These are phyloP conservation scores for Drosophila gunungcola DNA, from an alignment of 1,140 invertebrate genomes.

Conservation along the genomic window DNA sequence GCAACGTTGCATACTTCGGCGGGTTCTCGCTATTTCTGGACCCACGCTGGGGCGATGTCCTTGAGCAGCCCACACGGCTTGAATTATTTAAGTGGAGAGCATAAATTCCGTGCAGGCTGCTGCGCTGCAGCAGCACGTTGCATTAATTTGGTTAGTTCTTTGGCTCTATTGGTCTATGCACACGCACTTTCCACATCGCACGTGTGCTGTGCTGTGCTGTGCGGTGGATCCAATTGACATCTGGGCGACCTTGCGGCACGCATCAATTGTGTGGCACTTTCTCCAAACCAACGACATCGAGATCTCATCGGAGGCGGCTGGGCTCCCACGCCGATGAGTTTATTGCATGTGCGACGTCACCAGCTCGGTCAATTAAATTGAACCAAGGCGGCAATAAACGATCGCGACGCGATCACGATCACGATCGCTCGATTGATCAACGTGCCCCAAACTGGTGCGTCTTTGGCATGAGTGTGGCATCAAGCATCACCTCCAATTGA, in stretches of 20 bases:
- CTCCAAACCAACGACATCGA: conserved; percentile 32
- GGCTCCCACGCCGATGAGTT: conserved; percentile 57
- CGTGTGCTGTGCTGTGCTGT: too few species aligned
- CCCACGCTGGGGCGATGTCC: conserved; percentile 13
- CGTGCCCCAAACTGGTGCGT: conserved; percentile 31
- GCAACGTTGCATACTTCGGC: conserved; percentile 19
- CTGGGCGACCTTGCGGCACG: conserved; percentile 42
- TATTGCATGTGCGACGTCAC: conserved; percentile 59
- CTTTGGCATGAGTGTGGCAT: conserved; percentile 41
- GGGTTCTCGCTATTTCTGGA: conserved; percentile 43
- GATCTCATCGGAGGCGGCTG: conserved; percentile 10
- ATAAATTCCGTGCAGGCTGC: conserved; percentile 37
- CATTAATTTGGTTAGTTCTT: conserved; percentile 28
- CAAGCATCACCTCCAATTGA: conserved; percentile 58
- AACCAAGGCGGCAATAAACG: conserved; percentile 47
- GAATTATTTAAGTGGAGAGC: conserved; percentile 43
- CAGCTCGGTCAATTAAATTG: conserved; percentile 72
- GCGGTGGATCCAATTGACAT: conserved; percentile 26
- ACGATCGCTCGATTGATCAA: conserved; percentile 57
- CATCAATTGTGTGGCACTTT: conserved; percentile 72
- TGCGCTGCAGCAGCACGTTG: conserved; percentile 15
- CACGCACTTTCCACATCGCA: conserved; percentile 36
- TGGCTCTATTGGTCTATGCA: background rate
- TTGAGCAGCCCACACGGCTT: conserved; percentile 16
- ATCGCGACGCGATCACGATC: conserved; percentile 25